Percentiles rank a stretch among this genome's conserved stretches.
Evolutionary conservation across 1,140 invertebrate genomes (phyloP).

Genomic region (Diuraphis noxia): DNA sequence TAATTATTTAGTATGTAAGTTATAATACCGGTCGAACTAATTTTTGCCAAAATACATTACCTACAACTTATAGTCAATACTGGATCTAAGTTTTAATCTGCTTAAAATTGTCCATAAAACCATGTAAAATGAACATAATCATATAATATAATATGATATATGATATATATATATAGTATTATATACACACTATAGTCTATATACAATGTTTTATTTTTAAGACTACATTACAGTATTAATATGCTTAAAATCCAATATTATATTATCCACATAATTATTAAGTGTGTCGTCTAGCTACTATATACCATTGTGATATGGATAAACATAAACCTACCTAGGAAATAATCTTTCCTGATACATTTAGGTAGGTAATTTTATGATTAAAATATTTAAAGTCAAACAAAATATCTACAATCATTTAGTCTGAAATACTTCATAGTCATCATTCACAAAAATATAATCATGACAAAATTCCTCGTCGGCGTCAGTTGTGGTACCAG

Average conservation of each 20-base stretch:
- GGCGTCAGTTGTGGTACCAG: background rate
- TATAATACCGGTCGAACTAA: background rate
- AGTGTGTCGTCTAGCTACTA: too few relatives aligned
- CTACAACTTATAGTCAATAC: background rate
- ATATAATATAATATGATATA: background rate
- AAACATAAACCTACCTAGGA: too few relatives aligned
- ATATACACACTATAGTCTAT: too few relatives aligned
- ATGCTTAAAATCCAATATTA: too few relatives aligned
- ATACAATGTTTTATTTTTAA: too few relatives aligned
- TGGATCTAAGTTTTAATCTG: background rate
- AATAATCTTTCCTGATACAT: too few relatives aligned
- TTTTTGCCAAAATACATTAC: background rate
- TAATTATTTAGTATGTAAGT: background rate
- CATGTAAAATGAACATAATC: background rate
- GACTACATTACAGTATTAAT: too few relatives aligned
- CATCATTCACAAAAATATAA: background rate
- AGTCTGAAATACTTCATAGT: too few relatives aligned
- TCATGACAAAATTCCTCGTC: background rate
- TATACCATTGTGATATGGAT: too few relatives aligned
- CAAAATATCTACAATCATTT: background rate
- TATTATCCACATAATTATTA: too few relatives aligned
- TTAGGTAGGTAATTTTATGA: background rate
- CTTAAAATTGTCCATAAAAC: background rate
- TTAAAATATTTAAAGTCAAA: background rate
- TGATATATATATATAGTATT: too few relatives aligned